Conservation (phyloP, 1,140 invertebrate genomes). For the Trialeurodes vaporariorum region DNA sequence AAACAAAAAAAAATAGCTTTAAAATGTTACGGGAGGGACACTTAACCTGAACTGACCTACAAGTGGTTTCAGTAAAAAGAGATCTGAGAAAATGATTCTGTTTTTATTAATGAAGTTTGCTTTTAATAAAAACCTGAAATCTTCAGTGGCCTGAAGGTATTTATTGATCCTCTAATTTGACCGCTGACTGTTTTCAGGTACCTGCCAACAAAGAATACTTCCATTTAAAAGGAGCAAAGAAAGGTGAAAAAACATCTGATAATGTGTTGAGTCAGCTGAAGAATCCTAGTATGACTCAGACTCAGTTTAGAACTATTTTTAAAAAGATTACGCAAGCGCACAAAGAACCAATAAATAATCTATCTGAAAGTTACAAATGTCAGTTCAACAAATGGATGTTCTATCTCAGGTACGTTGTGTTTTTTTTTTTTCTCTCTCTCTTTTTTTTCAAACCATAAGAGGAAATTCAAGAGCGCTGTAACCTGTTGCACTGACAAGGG, state of each 20-base stretch:
- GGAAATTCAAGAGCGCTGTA: too few relatives aligned
- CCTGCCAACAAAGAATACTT: neutral
- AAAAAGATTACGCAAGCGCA: slow-evolving; percentile 8
- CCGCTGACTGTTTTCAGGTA: neutral
- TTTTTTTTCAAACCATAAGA: neutral
- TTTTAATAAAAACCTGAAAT: neutral
- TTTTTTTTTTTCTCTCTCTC: slow-evolving; percentile 4
- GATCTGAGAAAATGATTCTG: neutral
- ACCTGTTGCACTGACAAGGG: too few relatives aligned
- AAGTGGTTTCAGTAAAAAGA: neutral
- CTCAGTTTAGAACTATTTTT: slow-evolving; percentile 47
- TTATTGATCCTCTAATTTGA: neutral
- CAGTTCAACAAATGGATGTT: neutral
- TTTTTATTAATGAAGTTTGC: neutral
- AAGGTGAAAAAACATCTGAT: slow-evolving; percentile 54
- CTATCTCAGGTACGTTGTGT: neutral
- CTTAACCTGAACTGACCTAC: too few relatives aligned
- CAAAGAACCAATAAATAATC: neutral
- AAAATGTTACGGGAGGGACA: too few relatives aligned
- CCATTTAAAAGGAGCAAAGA: neutral
- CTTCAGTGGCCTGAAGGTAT: too few relatives aligned
- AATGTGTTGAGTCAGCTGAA: slow-evolving; percentile 64
- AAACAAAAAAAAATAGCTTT: too few relatives aligned
- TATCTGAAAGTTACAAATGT: neutral
- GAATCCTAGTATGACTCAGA: slow-evolving; percentile 53